Percentiles rank a stretch among this genome's conserved stretches.
Conservation (phyloP, 2,797 vertebrate genomes). For the Lerista edwardsae region DNA sequence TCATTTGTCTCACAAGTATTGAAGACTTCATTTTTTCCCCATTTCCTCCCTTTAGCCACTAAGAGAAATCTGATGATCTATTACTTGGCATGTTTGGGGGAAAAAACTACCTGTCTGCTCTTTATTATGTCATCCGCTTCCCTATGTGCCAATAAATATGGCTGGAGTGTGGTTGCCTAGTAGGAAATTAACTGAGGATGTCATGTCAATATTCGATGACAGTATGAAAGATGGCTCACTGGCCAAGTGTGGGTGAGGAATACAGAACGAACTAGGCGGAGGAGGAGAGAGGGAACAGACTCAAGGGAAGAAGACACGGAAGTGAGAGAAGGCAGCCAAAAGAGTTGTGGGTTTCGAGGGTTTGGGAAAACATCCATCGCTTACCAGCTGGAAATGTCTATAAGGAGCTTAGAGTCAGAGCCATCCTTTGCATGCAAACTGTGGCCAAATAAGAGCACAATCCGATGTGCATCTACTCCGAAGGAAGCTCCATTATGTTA, state of each 20-base stretch:
- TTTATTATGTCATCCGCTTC: slow-evolving; percentile 27
- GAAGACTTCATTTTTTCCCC: slow-evolving; percentile 25
- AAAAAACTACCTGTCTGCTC: slow-evolving; percentile 36
- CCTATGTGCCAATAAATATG: slow-evolving; percentile 37
- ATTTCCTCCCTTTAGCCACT: slow-evolving; percentile 2
- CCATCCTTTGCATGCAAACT: no score
- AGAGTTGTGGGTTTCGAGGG: no score
- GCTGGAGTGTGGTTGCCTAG: slow-evolving; percentile 41
- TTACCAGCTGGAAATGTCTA: no score
- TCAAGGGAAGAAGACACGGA: no score
- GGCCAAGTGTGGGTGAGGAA: neutral
- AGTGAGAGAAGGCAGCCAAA: no score
- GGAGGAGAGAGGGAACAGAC: neutral
- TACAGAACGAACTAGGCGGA: neutral
- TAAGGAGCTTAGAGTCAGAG: no score
- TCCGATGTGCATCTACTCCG: no score
- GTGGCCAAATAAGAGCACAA: no score
- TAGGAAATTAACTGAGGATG: slow-evolving; percentile 50
- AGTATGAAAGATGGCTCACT: slow-evolving; percentile 22
- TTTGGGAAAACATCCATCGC: no score
- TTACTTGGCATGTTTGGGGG: slow-evolving; percentile 29
- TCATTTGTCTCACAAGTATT: slow-evolving; percentile 24
- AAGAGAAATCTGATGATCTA: slow-evolving; percentile 41
- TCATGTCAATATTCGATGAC: slow-evolving; percentile 36
- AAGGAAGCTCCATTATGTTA: no score